Percentiles rank a stretch among this genome's conserved stretches.
These are phyloP conservation scores for Amblyjoppa fuscipennis DNA, from an alignment of 2,888 invertebrate species.

Conservation along the genomic window DNA sequence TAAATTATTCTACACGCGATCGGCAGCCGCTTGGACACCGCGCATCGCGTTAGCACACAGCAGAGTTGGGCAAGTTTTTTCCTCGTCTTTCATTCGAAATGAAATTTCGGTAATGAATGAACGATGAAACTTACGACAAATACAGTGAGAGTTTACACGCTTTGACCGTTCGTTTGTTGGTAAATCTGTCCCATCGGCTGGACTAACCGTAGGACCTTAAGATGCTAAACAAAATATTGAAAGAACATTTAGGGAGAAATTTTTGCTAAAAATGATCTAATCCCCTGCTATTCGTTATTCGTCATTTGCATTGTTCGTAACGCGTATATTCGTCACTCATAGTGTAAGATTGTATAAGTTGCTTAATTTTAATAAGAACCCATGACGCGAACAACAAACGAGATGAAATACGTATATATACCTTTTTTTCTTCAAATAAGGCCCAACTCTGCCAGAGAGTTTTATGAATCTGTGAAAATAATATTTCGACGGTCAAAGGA, in stretches of 20 bases:
- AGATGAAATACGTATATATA: conserved; percentile 1
- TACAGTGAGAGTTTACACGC: neutral
- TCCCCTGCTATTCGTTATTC: neutral
- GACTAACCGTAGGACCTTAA: neutral
- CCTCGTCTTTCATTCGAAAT: neutral
- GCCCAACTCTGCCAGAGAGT: conserved; percentile 1
- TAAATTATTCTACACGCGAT: conserved; percentile 9
- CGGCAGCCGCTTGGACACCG: neutral
- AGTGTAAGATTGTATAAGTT: conserved; percentile 17
- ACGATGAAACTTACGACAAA: neutral
- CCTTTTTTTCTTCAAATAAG: neutral
- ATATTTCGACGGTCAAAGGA: conserved; percentile 12
- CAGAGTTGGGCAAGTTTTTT: neutral
- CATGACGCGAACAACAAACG: conserved; percentile 8
- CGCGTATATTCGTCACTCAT: neutral
- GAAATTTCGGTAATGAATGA: neutral
- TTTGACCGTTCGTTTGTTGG: neutral
- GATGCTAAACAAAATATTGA: neutral
- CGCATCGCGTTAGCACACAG: conserved; percentile 1
- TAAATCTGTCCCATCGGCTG: neutral
- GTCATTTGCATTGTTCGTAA: conserved; percentile 12
- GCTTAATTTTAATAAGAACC: conserved; percentile 10
- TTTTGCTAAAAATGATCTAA: neutral
- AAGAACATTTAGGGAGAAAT: neutral
- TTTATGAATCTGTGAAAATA: neutral